Base-by-base conservation (phyloP, 2,888 invertebrate species). In the Andrena flavipes region DNA sequence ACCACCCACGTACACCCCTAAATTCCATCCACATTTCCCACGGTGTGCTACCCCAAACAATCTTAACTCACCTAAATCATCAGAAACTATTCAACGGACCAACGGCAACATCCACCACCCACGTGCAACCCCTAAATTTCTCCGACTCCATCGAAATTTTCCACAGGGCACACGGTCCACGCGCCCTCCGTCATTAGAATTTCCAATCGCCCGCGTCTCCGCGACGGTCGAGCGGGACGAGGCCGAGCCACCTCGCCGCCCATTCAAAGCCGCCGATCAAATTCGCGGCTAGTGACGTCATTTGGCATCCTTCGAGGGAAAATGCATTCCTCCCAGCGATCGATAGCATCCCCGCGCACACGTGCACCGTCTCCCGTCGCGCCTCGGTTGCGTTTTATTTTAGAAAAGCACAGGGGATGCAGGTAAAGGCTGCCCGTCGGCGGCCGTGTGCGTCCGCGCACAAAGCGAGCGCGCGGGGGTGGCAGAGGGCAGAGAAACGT, bases 261-360 rank as follows among this genome's bases (percentile, higher is more conserved):
- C 64, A 4, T 74, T 67, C 68, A 4, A 4, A 68, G 60, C 23
- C 35, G 2, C 20, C 62, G 68, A 75, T 69, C 35, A 35, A 64
- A 64, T 76, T 69, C 56, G 8, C 16, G 33, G 56, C 6, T 13
- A 26, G 62, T 49, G 69, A 69, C 79, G 77, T 76, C 35, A 49
- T n/a, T 30, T 10, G 29, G 35, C 63, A 59, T 64, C 63, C 64
- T 65, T 70, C 64, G 59, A 65, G 64, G 48, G 68, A 70, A 73
- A 82, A 77, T 77, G 74, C 77, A 75, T 86, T 75, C 69, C 77
- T 80, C 60, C n/a, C 16, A 13, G 73, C 68, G 69, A 71, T 77
- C 77, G 65, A 77, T 80, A 70, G 16, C 35, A 35, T 56, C n/a
- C 56, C 35, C 6, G 20, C 5, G 5, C n/a, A 42, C 42, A 5